A percentile compares a stretch with the other conserved stretches of the same genome.
These are phyloP conservation scores for Lepilemur septentrionalis DNA, from an alignment of 2,797 vertebrate species.

Conservation along the genomic window DNA sequence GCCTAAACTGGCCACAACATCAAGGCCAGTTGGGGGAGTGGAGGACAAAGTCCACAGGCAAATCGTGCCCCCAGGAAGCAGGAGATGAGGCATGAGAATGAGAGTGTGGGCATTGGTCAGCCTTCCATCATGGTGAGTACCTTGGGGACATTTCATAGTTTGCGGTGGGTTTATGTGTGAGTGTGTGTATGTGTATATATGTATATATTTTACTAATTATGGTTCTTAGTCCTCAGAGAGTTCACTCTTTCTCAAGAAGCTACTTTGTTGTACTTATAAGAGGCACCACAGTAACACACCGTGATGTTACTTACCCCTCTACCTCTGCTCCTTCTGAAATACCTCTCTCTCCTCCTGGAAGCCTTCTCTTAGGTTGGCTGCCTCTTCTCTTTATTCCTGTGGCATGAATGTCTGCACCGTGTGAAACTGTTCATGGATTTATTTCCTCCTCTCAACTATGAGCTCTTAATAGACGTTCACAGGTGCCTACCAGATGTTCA, in stretches of 20 bases:
- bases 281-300: background rate
- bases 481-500: background rate
- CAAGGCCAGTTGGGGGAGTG: accelerated
- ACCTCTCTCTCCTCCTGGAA: background rate
- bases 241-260: background rate
- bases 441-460: background rate
- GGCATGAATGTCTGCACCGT: background rate
- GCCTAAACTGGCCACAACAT: background rate
- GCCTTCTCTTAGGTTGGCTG: background rate
- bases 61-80: background rate
- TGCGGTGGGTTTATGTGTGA: background rate
- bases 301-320: background rate
- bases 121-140: background rate
- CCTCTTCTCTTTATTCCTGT: background rate
- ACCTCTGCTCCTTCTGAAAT: background rate
- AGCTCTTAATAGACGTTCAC: background rate
- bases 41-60: accelerated
- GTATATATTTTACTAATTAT: background rate
- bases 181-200: background rate
- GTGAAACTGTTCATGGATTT: background rate
- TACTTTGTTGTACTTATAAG: background rate
- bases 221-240: background rate
- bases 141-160: too few relatives aligned
- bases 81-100: background rate
- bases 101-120: too few relatives aligned